A percentile compares a stretch with the other conserved stretches of the same genome.
These are phyloP conservation scores for Phortica variegata DNA, from an alignment of 1,140 invertebrate genomes.

Conservation along the genomic window DNA sequence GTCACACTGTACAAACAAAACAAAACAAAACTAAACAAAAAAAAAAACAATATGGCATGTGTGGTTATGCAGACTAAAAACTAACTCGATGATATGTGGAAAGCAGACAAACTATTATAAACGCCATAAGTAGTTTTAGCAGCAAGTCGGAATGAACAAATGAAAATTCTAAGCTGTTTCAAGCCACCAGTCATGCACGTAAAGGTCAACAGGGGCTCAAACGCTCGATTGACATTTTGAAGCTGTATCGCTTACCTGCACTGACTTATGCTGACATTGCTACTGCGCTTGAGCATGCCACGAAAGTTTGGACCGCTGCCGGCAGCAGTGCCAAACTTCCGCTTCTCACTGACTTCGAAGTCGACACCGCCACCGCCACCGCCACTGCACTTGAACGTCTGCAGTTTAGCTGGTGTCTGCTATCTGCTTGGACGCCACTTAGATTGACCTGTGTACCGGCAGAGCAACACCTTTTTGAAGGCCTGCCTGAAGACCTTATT, in stretches of 20 bases:
- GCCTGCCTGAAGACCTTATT: slow-evolving; percentile 90
- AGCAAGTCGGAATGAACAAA: too few species aligned
- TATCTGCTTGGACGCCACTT: slow-evolving; percentile 61
- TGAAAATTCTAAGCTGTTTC: too few species aligned
- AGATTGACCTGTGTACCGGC: slow-evolving; percentile 66
- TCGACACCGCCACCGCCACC: slow-evolving; percentile 32
- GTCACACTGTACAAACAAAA: slow-evolving; percentile 29
- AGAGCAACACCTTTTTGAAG: slow-evolving; percentile 85
- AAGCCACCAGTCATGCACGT: too few species aligned
- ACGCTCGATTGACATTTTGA: too few species aligned
- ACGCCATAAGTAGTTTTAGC: too few species aligned
- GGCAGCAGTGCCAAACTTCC: background rate
- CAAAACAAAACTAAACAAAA: too few species aligned
- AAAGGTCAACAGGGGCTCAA: too few species aligned
- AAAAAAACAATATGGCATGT: too few species aligned
- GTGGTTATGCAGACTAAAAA: too few species aligned
- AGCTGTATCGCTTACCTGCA: too few species aligned
- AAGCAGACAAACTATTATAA: too few species aligned
- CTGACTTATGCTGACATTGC: background rate
- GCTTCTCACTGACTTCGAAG: slow-evolving; percentile 14
- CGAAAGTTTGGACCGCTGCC: slow-evolving; percentile 12
- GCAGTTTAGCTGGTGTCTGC: slow-evolving; percentile 37
- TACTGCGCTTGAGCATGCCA: slow-evolving; percentile 19
- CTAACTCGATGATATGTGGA: too few species aligned
- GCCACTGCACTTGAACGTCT: slow-evolving; percentile 27